Conservation (phyloP, 2,888 invertebrate genomes). For the Tortricodes alternella region DNA sequence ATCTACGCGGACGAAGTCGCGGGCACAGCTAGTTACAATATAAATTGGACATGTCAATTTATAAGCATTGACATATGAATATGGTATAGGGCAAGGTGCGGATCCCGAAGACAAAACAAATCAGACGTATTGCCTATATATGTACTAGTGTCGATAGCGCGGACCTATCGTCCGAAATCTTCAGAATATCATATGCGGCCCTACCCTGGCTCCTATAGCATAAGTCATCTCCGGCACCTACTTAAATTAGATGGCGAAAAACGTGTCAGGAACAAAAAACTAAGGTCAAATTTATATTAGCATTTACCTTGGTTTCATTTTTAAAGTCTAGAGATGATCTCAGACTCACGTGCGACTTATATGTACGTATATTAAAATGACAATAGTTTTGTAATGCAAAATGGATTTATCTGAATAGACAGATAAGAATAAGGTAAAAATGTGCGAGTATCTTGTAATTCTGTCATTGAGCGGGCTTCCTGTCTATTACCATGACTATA, state of each 20-base stretch:
- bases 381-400: slow-evolving; percentile 63
- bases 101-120: no score
- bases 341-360: slow-evolving; percentile 56
- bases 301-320: slow-evolving; percentile 66
- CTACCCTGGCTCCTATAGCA: no score
- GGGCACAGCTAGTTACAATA: no score
- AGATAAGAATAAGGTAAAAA: slow-evolving; percentile 44
- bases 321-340: slow-evolving; percentile 66
- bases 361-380: slow-evolving; percentile 55
- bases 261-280: slow-evolving; percentile 44
- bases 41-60: no score
- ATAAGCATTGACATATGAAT: no score
- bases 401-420: slow-evolving; percentile 47
- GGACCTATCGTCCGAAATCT: no score
- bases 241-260: neutral
- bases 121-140: no score
- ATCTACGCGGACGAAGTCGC: no score
- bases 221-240: neutral
- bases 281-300: slow-evolving; percentile 63
- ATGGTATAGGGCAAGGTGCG: no score
- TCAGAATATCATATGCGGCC: no score
- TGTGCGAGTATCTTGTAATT: slow-evolving; percentile 46
- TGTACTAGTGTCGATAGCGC: no score
- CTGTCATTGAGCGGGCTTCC: slow-evolving; percentile 75
- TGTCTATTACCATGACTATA: slow-evolving; percentile 76